Conservation (phyloP, 2,888 invertebrate genomes). For the Leptopilina syphax region DNA sequence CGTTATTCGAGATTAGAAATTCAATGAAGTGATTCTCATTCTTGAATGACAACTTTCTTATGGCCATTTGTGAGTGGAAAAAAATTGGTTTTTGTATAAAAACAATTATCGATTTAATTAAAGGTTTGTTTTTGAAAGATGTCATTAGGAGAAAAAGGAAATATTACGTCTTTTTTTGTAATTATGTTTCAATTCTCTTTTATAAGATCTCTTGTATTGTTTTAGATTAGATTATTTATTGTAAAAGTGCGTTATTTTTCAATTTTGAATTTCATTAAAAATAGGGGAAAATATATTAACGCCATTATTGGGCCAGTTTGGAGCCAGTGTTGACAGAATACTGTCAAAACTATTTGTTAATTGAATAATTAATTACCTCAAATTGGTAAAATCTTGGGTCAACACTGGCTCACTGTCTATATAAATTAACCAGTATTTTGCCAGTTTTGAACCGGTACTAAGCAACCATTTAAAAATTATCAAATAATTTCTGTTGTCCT, state of each 20-base stretch:
- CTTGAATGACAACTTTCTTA: conserved; percentile 34
- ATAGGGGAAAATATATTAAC: not conserved
- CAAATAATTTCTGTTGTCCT: too few species aligned
- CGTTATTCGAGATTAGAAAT: conserved; percentile 36
- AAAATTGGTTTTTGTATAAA: not conserved
- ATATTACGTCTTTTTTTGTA: not conserved
- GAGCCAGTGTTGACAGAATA: too few species aligned
- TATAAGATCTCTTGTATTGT: not conserved
- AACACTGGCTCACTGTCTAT: too few species aligned
- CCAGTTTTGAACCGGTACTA: too few species aligned
- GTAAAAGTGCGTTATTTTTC: not conserved
- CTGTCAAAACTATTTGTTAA: too few species aligned
- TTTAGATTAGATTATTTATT: too few species aligned
- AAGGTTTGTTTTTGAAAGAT: not conserved
- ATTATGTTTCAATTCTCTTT: not conserved
- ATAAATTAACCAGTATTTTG: too few species aligned
- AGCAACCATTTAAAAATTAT: too few species aligned
- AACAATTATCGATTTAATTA: conserved; percentile 4
- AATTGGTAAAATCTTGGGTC: too few species aligned
- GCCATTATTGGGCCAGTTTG: too few species aligned
- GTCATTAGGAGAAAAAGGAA: not conserved
- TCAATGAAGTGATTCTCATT: conserved; percentile 34
- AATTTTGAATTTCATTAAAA: not conserved
- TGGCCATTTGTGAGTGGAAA: conserved; percentile 20
- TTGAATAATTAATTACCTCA: too few species aligned